Conservation (phyloP, 2,797 vertebrate genomes). For the Spinus olivaceus region DNA sequence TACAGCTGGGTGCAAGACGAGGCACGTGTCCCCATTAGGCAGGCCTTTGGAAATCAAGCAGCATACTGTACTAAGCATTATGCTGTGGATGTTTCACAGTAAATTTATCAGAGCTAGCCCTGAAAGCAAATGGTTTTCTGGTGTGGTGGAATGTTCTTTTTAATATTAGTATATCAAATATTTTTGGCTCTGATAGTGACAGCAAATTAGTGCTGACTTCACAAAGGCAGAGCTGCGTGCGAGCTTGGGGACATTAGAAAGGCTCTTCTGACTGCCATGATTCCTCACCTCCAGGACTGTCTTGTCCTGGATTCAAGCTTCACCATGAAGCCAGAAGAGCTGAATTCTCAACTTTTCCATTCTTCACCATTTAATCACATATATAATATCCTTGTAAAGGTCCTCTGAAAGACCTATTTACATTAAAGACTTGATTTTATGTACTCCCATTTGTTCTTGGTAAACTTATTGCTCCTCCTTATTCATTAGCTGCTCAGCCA, state of each 20-base stretch:
- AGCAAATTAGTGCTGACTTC: not conserved
- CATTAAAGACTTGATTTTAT: not conserved
- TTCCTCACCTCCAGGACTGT: not conserved
- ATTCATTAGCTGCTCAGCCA: not conserved
- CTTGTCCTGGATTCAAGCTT: not conserved
- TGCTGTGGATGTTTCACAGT: not conserved
- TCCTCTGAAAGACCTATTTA: not conserved
- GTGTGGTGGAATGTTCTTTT: slow-evolving; percentile 22
- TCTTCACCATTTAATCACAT: rapidly evolving
- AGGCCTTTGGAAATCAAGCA: slow-evolving; percentile 10
- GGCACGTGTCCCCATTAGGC: slow-evolving; percentile 23
- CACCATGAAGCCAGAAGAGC: rapidly evolving
- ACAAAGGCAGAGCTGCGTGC: not conserved
- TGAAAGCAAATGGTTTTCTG: slow-evolving; percentile 12
- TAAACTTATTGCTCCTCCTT: not conserved
- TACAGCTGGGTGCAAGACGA: slow-evolving; percentile 11
- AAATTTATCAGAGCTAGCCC: not conserved
- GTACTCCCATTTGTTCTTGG: not conserved
- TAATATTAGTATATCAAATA: slow-evolving; percentile 22
- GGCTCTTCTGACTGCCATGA: not conserved
- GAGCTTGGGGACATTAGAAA: not conserved
- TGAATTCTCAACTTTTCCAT: not conserved
- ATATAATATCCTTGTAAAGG: not conserved
- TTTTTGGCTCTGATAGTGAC: slow-evolving; percentile 29
- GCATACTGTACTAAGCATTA: not conserved